A percentile compares a stretch with the other conserved stretches of the same genome.
Conservation (phyloP, 2,797 vertebrate genomes). For the Syngnathus rostellatus region DNA sequence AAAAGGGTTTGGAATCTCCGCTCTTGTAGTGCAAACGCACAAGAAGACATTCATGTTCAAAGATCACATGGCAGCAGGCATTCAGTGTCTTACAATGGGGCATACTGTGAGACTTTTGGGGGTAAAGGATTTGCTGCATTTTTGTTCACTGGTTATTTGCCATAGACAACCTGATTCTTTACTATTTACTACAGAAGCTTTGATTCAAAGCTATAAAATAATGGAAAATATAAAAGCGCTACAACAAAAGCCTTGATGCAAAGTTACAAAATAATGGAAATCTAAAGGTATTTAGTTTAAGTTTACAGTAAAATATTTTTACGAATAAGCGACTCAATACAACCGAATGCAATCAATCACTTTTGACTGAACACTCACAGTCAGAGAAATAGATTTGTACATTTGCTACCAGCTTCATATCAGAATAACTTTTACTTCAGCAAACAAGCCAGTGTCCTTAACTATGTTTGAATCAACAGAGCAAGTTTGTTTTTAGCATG, state of each 20-base stretch:
- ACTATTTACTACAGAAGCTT: background rate
- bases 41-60: background rate
- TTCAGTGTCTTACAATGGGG: background rate
- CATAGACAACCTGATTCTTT: background rate
- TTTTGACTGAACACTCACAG: background rate
- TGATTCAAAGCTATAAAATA: background rate
- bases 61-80: slow-evolving; percentile 1
- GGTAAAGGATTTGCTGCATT: too few relatives aligned
- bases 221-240: background rate
- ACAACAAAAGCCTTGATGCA: too few relatives aligned
- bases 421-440: background rate
- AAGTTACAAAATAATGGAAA: background rate
- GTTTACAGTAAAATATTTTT: background rate
- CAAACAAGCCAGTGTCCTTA: slow-evolving; percentile 6
- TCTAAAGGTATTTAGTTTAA: background rate
- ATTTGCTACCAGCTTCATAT: background rate
- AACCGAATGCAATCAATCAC: background rate
- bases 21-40: background rate
- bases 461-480: background rate
- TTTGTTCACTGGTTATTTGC: background rate
- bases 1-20: too few relatives aligned
- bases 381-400: background rate
- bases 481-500: background rate
- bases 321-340: background rate
- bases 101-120: too few relatives aligned